These are phyloP conservation scores for Paguma larvata DNA, from an alignment of 2,797 vertebrate genomes.

Conservation along the genomic window DNA sequence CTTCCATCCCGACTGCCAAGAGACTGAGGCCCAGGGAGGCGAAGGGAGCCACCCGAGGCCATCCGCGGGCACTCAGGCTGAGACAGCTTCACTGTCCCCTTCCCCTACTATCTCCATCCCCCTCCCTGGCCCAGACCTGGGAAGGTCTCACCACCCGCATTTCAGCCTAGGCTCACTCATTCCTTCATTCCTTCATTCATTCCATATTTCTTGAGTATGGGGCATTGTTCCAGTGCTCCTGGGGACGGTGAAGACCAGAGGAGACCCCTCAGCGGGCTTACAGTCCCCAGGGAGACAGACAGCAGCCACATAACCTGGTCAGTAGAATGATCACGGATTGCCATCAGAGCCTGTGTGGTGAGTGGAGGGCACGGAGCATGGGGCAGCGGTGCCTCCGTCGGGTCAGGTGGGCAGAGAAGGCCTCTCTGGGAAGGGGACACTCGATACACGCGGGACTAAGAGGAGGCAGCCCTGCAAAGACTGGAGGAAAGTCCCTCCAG, in stretches of 20 bases:
- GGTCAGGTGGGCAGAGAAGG: background rate
- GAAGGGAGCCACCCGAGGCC: background rate
- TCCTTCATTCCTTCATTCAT: background rate
- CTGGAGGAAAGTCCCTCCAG: background rate
- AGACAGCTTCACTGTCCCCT: background rate
- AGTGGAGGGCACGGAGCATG: accelerated
- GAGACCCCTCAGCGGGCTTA: background rate
- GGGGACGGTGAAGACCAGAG: background rate
- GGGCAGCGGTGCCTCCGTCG: background rate
- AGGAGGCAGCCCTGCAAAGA: background rate
- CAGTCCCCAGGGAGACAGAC: background rate
- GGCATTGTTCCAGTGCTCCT: background rate
- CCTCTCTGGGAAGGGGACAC: background rate
- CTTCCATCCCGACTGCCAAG: too few species aligned
- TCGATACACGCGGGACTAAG: background rate
- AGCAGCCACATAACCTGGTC: accelerated
- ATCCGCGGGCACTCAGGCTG: background rate
- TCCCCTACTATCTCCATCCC: too few species aligned
- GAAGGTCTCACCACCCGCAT: background rate
- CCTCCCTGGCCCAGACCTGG: background rate
- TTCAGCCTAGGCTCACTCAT: background rate
- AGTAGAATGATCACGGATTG: background rate
- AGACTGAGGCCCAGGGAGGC: background rate
- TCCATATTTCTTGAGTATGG: background rate
- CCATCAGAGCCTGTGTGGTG: background rate